These are phyloP conservation scores for Xerus rutilus DNA, from an alignment of 2,797 vertebrate genomes.

Conservation along the genomic window DNA sequence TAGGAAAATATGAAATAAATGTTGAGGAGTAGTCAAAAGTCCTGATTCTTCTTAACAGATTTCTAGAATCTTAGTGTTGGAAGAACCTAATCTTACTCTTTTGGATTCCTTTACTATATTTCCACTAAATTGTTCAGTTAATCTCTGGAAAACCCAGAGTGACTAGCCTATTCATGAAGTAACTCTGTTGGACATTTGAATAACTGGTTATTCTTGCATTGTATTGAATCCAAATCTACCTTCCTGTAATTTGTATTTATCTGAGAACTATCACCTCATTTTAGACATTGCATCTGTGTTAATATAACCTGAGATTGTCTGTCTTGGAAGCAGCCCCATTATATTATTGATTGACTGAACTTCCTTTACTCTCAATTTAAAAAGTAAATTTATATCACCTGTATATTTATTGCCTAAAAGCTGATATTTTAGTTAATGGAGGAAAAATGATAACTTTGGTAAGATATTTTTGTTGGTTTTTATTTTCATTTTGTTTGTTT, in stretches of 20 bases:
- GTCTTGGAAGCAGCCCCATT: neutral
- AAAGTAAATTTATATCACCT: neutral
- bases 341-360: neutral
- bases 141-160: neutral
- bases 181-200: neutral
- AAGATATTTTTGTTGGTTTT: neutral
- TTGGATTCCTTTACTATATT: neutral
- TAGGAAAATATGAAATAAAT: constrained; percentile 16
- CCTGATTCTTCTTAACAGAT: neutral
- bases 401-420: neutral
- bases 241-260: neutral
- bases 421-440: neutral
- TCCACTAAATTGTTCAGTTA: neutral
- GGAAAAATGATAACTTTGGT: neutral
- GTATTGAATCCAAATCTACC: neutral
- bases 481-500: too few species aligned
- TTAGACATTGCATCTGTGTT: neutral
- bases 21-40: neutral
- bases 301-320: neutral
- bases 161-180: neutral
- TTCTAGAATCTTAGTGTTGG: neutral
- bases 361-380: neutral
- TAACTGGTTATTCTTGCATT: constrained; percentile 11
- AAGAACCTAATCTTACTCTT: neutral
- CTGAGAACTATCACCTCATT: neutral